phyloP scores from a whole-genome alignment of 2,797 vertebrate species.

The Synaphobranchus kaupii region DNA sequence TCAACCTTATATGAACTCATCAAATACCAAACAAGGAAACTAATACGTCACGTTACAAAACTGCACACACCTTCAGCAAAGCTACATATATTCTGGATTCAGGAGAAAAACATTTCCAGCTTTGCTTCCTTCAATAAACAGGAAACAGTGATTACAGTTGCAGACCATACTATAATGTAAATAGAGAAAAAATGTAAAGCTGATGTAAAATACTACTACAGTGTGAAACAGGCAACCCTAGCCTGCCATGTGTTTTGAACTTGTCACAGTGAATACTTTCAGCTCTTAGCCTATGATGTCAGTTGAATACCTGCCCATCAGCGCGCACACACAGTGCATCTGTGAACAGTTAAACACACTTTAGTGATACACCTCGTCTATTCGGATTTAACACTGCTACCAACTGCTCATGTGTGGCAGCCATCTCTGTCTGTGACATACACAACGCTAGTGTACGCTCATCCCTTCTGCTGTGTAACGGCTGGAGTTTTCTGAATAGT shows the following conservation, averaged over 20 bases:
- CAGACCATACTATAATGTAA: not conserved
- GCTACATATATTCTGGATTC: not conserved
- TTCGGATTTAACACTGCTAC: conserved; percentile 16
- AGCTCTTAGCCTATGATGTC: conserved; percentile 59
- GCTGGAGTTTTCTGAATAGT: not conserved
- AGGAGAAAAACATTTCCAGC: not conserved
- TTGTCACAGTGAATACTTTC: conserved; percentile 71
- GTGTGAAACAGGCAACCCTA: conserved; percentile 50
- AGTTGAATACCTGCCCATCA: conserved; percentile 70
- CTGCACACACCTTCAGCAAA: not conserved
- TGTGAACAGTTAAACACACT: conserved; percentile 71
- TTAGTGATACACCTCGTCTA: conserved; percentile 49
- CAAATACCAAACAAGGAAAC: not conserved
- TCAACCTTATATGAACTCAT: not conserved
- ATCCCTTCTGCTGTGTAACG: not conserved
- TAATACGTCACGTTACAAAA: not conserved
- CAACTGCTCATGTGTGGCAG: not conserved
- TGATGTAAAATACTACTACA: not conserved
- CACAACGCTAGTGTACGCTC: not conserved
- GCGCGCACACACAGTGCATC: conserved; percentile 63
- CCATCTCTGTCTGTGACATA: not conserved
- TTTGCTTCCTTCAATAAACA: not conserved
- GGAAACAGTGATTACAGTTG: not conserved
- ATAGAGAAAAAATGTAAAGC: not conserved
- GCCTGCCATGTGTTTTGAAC: conserved; percentile 71